Conservation (phyloP, 2,888 invertebrate genomes). For the Pollenia amentaria region DNA sequence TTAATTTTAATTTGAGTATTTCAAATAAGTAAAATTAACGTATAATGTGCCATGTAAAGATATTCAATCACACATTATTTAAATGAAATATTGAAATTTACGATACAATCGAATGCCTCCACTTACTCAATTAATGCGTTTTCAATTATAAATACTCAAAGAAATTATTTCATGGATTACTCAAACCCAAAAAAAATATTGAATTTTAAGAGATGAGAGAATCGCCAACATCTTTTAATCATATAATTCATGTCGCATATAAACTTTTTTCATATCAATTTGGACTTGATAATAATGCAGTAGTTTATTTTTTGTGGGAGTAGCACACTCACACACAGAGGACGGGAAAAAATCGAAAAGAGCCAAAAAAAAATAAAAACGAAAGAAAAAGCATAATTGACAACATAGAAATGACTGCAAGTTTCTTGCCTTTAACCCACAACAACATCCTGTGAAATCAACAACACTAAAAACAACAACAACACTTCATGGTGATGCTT, state of each 20-base stretch:
- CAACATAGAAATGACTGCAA: slow-evolving; percentile 71
- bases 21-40: slow-evolving; percentile 47
- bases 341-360: neutral
- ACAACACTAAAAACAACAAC: slow-evolving; percentile 26
- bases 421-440: slow-evolving; percentile 73
- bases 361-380: slow-evolving; percentile 36
- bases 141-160: slow-evolving; percentile 58
- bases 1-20: slow-evolving; percentile 35
- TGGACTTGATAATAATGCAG: slow-evolving; percentile 74
- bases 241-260: slow-evolving; percentile 72
- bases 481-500: slow-evolving; percentile 59
- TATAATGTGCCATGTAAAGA: slow-evolving; percentile 25
- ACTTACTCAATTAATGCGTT: slow-evolving; percentile 44
- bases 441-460: slow-evolving; percentile 66
- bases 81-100: slow-evolving; percentile 40
- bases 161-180: slow-evolving; percentile 26
- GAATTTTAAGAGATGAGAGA: slow-evolving; percentile 11
- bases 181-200: slow-evolving; percentile 12
- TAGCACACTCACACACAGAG: slow-evolving; percentile 4
- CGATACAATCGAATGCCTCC: neutral
- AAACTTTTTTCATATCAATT: slow-evolving; percentile 68
- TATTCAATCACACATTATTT: slow-evolving; percentile 41
- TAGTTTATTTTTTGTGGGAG: slow-evolving; percentile 61
- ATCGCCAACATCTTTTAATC: slow-evolving; percentile 66
- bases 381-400: slow-evolving; percentile 64